Evolutionary conservation across 2,113 vertebrate genomes (phyloP).

Genomic region (Nesogale talazaci): DNA sequence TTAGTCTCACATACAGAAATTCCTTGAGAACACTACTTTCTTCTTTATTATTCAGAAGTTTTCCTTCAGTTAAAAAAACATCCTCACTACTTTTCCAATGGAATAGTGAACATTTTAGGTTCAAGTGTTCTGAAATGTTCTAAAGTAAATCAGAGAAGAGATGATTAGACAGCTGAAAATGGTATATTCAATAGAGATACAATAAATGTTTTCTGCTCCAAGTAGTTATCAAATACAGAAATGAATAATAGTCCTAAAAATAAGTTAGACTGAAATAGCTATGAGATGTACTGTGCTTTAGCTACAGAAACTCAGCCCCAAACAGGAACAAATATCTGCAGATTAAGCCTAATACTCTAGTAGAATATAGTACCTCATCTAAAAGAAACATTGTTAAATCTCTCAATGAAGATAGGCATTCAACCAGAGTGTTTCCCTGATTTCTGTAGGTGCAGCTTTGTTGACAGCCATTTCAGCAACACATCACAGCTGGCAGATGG

Average conservation of each 20-base stretch:
- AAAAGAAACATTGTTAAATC: neutral
- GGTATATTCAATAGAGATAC: neutral
- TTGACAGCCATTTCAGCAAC: neutral
- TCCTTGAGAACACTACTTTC: neutral
- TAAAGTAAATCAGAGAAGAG: neutral
- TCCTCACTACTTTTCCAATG: too few relatives aligned
- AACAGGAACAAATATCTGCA: neutral
- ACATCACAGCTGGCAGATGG: neutral
- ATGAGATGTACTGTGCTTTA: neutral
- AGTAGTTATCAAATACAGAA: neutral
- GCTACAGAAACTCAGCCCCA: neutral
- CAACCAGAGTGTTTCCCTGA: neutral
- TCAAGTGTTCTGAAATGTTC: neutral
- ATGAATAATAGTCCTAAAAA: neutral
- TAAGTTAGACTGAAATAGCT: neutral
- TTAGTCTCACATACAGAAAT: rapidly evolving
- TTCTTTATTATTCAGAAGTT: neutral
- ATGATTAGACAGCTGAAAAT: neutral
- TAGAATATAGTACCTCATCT: neutral
- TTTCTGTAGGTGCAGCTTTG: neutral
- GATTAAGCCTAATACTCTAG: rapidly evolving
- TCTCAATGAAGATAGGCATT: neutral
- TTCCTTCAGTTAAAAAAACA: too few relatives aligned
- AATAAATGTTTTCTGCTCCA: neutral
- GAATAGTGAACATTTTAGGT: neutral